These are phyloP conservation scores for Ageneiosus marmoratus DNA, from an alignment of 2,113 vertebrate species.

Conservation along the genomic window DNA sequence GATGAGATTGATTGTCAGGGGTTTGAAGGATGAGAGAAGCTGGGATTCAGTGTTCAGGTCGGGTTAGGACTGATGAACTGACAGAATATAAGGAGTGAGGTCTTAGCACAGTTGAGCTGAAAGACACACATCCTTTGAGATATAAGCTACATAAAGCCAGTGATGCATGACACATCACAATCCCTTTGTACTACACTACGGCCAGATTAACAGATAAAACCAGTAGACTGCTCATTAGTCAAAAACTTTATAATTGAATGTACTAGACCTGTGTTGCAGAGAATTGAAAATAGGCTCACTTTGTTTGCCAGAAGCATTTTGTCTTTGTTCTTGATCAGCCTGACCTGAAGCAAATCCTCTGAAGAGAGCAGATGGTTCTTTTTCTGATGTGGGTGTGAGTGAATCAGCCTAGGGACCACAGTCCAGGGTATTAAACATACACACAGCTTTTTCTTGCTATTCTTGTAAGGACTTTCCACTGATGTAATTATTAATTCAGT, in stretches of 20 bases:
- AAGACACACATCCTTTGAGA: slow-evolving; percentile 12
- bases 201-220: slow-evolving; percentile 12
- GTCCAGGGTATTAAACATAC: slow-evolving; percentile 45
- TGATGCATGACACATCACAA: slow-evolving; percentile 13
- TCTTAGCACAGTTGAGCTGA: slow-evolving; percentile 14
- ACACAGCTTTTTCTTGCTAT: background rate
- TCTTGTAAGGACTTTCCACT: too few relatives aligned
- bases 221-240: slow-evolving; percentile 11
- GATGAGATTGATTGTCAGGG: slow-evolving; percentile 50
- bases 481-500: too few relatives aligned
- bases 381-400: slow-evolving; percentile 48
- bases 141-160: slow-evolving; percentile 8
- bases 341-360: slow-evolving; percentile 53
- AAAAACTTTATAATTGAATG: slow-evolving; percentile 8
- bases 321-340: slow-evolving; percentile 37
- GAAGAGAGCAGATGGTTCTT: slow-evolving; percentile 53
- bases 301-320: slow-evolving; percentile 44
- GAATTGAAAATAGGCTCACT: slow-evolving; percentile 33
- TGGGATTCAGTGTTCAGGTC: slow-evolving; percentile 34
- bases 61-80: slow-evolving; percentile 46
- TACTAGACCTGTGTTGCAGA: slow-evolving; percentile 9
- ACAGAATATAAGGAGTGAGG: slow-evolving; percentile 35
- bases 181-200: background rate
- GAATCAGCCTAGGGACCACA: slow-evolving; percentile 44
- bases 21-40: slow-evolving; percentile 53